Conservation (phyloP, 2,113 vertebrate genomes). For the Rynchops niger region DNA sequence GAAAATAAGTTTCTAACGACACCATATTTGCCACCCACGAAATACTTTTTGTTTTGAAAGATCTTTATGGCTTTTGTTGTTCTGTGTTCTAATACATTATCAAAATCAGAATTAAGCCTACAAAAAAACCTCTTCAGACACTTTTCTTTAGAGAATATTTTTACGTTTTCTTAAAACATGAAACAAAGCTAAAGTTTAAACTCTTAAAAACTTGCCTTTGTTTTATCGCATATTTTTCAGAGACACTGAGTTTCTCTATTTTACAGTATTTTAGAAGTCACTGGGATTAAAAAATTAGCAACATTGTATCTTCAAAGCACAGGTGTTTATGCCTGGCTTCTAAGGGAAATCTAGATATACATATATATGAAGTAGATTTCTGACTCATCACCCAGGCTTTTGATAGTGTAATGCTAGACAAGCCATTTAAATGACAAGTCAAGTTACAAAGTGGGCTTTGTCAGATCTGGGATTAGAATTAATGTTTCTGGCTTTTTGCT, state of each 20-base stretch:
- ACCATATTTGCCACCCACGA: background rate
- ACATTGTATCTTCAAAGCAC: background rate
- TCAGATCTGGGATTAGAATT: background rate
- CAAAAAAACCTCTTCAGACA: background rate
- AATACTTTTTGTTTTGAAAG: background rate
- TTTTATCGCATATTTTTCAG: background rate
- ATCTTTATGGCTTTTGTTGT: background rate
- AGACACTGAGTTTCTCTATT: background rate
- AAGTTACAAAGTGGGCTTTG: background rate
- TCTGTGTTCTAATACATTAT: background rate
- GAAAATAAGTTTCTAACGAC: background rate
- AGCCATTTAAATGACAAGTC: background rate
- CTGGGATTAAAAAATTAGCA: background rate
- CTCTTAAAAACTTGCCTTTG: background rate
- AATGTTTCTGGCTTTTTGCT: conserved; percentile 11
- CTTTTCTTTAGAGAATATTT: background rate
- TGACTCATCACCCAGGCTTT: background rate
- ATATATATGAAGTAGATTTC: background rate
- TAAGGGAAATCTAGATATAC: background rate
- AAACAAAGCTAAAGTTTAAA: background rate
- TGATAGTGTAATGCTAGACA: background rate
- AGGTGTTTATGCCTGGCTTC: background rate
- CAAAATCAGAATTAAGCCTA: background rate
- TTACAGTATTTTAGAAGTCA: background rate
- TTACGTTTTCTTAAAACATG: background rate